Evolutionary conservation across 2,113 vertebrate genomes (phyloP).

Genomic region (Lutjanus erythropterus): DNA sequence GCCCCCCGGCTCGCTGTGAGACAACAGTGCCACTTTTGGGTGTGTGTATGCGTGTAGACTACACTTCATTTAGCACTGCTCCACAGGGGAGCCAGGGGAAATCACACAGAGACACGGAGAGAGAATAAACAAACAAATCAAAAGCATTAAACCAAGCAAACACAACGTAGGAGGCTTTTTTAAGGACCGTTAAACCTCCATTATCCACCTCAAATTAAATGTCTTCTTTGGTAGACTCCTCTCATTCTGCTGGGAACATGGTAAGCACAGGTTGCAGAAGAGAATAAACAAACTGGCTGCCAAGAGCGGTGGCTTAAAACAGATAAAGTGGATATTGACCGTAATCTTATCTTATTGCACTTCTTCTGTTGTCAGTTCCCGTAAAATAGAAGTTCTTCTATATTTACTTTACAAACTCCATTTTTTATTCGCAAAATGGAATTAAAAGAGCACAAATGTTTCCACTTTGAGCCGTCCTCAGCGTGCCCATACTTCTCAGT

Average conservation of each 20-base stretch:
- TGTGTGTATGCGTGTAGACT: slow-evolving; percentile 35
- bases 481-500: neutral
- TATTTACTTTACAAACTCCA: neutral
- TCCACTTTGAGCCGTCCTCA: neutral
- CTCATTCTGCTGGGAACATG: slow-evolving; percentile 32
- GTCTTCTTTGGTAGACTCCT: slow-evolving; percentile 54
- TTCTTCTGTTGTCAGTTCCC: neutral
- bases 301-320: slow-evolving; percentile 7
- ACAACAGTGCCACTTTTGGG: slow-evolving; percentile 52
- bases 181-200: slow-evolving; percentile 71
- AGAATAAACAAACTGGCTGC: slow-evolving; percentile 44
- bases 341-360: slow-evolving; percentile 10
- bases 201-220: slow-evolving; percentile 77
- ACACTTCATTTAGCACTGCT: slow-evolving; percentile 78
- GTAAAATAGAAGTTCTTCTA: neutral
- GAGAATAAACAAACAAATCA: slow-evolving; percentile 86
- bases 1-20: slow-evolving; percentile 41
- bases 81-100: slow-evolving; percentile 74
- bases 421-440: slow-evolving; percentile 7
- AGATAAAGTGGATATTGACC: slow-evolving; percentile 46
- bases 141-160: slow-evolving; percentile 76
- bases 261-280: slow-evolving; percentile 37
- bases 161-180: slow-evolving; percentile 64
- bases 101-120: slow-evolving; percentile 62
- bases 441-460: slow-evolving; percentile 25